A percentile compares a stretch with the other conserved stretches of the same genome.
phyloP scores from a whole-genome alignment of 2,113 vertebrate genomes.

The Hypomesus transpacificus region DNA sequence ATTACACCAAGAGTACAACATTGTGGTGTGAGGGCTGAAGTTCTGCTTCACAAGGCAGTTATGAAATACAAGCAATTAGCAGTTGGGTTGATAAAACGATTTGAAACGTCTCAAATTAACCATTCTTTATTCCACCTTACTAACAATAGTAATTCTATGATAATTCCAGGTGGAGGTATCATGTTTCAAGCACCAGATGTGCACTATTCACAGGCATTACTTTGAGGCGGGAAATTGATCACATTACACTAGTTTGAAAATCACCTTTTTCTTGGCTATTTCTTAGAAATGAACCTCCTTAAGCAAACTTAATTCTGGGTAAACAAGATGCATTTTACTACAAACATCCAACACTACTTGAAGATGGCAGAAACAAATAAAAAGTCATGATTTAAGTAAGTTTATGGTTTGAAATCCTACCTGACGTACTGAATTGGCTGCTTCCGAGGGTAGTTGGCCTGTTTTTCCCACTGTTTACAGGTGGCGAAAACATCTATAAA shows the following conservation, averaged over 20 bases:
- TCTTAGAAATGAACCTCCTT: constrained; percentile 24
- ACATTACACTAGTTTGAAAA: constrained; percentile 33
- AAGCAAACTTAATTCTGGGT: constrained; percentile 15
- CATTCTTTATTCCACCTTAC: constrained; percentile 38
- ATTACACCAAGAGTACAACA: constrained; percentile 6
- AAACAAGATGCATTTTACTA: constrained; percentile 7
- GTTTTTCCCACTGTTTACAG: constrained; percentile 94
- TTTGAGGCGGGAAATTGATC: constrained; percentile 25
- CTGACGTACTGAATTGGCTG: constrained; percentile 96
- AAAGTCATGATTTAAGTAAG: not conserved
- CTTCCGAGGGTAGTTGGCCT: constrained; percentile 95
- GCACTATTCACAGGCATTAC: constrained; percentile 28
- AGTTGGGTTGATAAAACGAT: constrained; percentile 38
- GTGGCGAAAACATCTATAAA: constrained; percentile 98
- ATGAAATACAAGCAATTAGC: not conserved
- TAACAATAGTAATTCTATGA: constrained; percentile 29
- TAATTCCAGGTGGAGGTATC: constrained; percentile 51
- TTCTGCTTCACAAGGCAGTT: no score
- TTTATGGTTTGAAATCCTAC: constrained; percentile 73
- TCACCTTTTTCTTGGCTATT: constrained; percentile 17
- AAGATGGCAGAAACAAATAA: constrained; percentile 12
- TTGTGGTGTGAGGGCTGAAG: no score
- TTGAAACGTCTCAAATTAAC: constrained; percentile 26
- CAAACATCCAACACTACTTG: constrained; percentile 6
- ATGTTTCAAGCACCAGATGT: constrained; percentile 53